Conservation (phyloP, 2,797 vertebrate species). For the Muscicapa striata region DNA sequence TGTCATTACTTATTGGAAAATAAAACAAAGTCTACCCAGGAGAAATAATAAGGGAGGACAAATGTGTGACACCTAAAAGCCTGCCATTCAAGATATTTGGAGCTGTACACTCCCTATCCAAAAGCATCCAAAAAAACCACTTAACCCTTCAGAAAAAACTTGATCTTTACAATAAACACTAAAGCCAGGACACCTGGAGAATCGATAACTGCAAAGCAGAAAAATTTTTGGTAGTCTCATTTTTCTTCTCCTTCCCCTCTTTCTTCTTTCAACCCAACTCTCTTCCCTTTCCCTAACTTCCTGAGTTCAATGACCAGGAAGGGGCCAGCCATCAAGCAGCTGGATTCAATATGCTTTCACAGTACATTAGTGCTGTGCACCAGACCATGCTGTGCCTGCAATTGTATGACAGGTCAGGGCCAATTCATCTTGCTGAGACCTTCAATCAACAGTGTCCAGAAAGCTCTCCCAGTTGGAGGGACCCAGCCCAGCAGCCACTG, state of each 20-base stretch:
- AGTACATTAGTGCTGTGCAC: constrained; percentile 15
- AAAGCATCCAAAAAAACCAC: not conserved
- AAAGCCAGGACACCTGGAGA: not conserved
- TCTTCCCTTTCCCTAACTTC: not conserved
- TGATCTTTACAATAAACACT: not conserved
- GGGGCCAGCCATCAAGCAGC: not conserved
- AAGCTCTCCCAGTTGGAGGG: constrained; percentile 29
- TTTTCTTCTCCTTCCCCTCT: not conserved
- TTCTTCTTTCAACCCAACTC: not conserved
- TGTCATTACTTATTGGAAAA: not conserved
- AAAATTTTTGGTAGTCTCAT: not conserved
- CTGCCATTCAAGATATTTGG: not conserved
- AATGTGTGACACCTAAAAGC: not conserved
- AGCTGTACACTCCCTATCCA: not conserved
- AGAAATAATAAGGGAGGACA: not conserved
- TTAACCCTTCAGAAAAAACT: not conserved
- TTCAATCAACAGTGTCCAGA: constrained; percentile 21
- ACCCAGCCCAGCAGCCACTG: not conserved
- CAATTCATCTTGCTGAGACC: constrained; percentile 2
- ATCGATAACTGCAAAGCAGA: not conserved
- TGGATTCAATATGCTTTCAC: constrained; percentile 40
- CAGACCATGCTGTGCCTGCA: not conserved
- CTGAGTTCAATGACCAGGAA: not conserved
- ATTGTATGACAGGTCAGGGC: constrained; percentile 6
- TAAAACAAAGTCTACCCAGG: not conserved